Evolutionary conservation across 2,888 invertebrate genomes (phyloP).

Genomic region (Synanthedon andrenaeformis): DNA sequence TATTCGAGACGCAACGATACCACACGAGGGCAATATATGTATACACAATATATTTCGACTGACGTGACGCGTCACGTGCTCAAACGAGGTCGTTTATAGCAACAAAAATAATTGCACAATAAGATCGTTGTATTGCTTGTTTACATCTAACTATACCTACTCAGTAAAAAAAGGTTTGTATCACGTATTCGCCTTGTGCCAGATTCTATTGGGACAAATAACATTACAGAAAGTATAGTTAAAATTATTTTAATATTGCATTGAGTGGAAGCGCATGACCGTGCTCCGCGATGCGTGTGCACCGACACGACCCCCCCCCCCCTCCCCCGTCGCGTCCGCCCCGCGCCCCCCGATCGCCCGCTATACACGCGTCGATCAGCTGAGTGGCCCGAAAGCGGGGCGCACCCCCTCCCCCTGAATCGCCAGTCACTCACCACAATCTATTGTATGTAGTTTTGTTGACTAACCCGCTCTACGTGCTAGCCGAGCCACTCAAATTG

Average conservation of each 20-base stretch:
- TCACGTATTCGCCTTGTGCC: background rate
- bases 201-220: background rate
- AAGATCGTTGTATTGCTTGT: background rate
- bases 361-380: constrained; percentile 50
- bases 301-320: constrained; percentile 17
- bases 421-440: constrained; percentile 14
- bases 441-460: constrained; percentile 32
- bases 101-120: background rate
- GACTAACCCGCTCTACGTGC: constrained; percentile 23
- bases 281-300: constrained; percentile 34
- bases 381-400: constrained; percentile 25
- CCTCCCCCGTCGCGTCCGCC: constrained; percentile 3
- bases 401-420: constrained; percentile 28
- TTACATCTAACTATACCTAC: background rate
- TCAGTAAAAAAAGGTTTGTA: background rate
- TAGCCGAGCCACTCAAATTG: constrained; percentile 4
- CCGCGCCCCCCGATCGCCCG: constrained; percentile 3
- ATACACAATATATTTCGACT: background rate
- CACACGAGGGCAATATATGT: too few relatives aligned
- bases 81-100: background rate
- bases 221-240: constrained; percentile 7
- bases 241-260: constrained; percentile 28
- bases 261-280: constrained; percentile 22
- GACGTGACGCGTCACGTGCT: background rate
- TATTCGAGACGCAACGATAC: too few relatives aligned